A percentile compares a stretch with the other conserved stretches of the same genome.
Conservation (phyloP, 2,888 invertebrate species). For the Drosophila testacea region DNA sequence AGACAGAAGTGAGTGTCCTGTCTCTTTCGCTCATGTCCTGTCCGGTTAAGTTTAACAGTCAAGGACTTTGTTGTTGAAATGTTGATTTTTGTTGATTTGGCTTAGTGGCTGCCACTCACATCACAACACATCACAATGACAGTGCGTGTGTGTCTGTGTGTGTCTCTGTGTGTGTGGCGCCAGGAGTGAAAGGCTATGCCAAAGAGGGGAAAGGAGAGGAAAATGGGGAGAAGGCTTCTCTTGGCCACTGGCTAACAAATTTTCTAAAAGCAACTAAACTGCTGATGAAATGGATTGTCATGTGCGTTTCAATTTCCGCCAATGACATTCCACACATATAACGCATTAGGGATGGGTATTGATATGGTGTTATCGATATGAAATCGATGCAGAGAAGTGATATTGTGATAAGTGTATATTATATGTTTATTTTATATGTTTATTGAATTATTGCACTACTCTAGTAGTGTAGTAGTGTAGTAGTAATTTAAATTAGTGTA, state of each 20-base stretch:
- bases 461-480: too few relatives aligned
- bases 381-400: too few relatives aligned
- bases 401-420: too few relatives aligned
- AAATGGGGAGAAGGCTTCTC: not conserved
- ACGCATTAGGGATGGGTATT: too few relatives aligned
- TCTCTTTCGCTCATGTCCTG: constrained; percentile 38
- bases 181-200: constrained; percentile 33
- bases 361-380: too few relatives aligned
- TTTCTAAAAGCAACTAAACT: constrained; percentile 79
- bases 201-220: not conserved
- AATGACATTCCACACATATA: constrained; percentile 64
- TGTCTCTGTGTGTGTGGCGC: constrained; percentile 40
- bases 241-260: constrained; percentile 58
- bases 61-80: constrained; percentile 81
- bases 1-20: constrained; percentile 27
- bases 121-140: constrained; percentile 51
- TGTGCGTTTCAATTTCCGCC: constrained; percentile 84
- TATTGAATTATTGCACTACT: too few relatives aligned
- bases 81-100: constrained; percentile 82
- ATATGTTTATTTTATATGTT: too few relatives aligned
- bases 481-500: too few relatives aligned
- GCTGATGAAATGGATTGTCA: constrained; percentile 84
- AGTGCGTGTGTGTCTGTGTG: constrained; percentile 1
- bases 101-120: constrained; percentile 79
- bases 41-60: constrained; percentile 79